Base-by-base conservation (phyloP, 2,113 vertebrate species). In the Cygnus buccinator region DNA sequence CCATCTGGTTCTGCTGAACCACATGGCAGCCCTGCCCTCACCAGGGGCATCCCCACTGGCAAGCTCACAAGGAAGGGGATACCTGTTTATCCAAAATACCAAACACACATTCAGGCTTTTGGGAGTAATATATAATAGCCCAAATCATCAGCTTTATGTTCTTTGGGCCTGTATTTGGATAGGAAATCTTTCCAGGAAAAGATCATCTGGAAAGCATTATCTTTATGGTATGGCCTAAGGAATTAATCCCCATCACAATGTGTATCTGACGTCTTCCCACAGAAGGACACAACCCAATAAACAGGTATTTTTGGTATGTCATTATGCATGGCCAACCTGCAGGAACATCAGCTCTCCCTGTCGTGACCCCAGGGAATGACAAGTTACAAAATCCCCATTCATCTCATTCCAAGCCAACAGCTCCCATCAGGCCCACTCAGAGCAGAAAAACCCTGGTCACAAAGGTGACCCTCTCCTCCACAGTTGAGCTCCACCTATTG, bases 111-210 rank as follows among this genome's bases (percentile, higher is more conserved):
- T 63, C 59, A 63, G 4, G 57, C 48, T 54, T 6, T 63, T 67
- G 13, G 17, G 20, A 94, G 43, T 72, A 83, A 76, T 13, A 58
- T 10, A 44, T 19, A 82, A 76, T 18, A 93, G 68, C 37, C 68
- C 79, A 44, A 93, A 66, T 18, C 18, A 85, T 31, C 16, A 13
- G 43, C 37, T 90, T 81, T 54, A 50, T 17, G 11, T 9, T 85
- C 48, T 66, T 54, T 88, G 67, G 22, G 37, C 79, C 75, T 70
- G 74, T 4, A 43, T 50, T 48, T 20, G 1, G 61, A 82, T 18
- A 87, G 43, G 43, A 87, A 89, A 92, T 91, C 70, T 81, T 78
- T 67, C 39, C 65, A 89, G 33, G 70, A 84, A 93, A 75, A 63
- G 43, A 67, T 15, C 0, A 92, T 43, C 89, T 52, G 46, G 80